These are phyloP conservation scores for Cephus spinipes DNA, from an alignment of 2,888 invertebrate genomes.

Conservation along the genomic window DNA sequence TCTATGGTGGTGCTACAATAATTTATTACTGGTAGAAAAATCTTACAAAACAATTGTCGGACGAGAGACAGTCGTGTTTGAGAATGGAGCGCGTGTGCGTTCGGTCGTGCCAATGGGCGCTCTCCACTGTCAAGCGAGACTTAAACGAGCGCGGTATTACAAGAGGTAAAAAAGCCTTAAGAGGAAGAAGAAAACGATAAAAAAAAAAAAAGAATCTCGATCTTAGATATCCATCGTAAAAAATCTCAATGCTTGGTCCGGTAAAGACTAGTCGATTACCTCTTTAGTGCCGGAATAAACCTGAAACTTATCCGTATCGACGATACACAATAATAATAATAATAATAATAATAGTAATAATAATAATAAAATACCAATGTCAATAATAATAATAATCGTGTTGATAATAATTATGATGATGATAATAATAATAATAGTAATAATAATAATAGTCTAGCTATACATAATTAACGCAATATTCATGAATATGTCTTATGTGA, in stretches of 20 bases:
- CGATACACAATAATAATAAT: conserved; percentile 31
- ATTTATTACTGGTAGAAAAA: conserved; percentile 54
- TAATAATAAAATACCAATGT: conserved; percentile 22
- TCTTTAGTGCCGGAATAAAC: conserved; percentile 49
- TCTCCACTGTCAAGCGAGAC: conserved; percentile 24
- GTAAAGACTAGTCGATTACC: conserved; percentile 63
- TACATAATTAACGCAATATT: conserved; percentile 53
- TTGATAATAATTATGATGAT: conserved; percentile 34
- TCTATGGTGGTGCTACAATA: conserved; percentile 43
- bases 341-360: conserved; percentile 17
- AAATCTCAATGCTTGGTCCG: conserved; percentile 61
- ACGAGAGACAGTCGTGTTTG: conserved; percentile 22
- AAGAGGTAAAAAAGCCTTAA: conserved; percentile 20
- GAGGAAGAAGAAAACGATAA: conserved; percentile 27
- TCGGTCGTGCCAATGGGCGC: neutral
- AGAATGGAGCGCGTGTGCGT: conserved; percentile 24
- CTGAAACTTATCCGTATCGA: conserved; percentile 46
- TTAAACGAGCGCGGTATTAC: conserved; percentile 23
- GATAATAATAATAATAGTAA: conserved; percentile 28
- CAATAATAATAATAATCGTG: conserved; percentile 33
- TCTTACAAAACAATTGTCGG: conserved; percentile 38
- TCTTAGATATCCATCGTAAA: conserved; percentile 46
- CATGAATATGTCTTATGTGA: conserved; percentile 52
- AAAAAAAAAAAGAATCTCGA: conserved; percentile 43
- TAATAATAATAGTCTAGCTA: conserved; percentile 44